These are phyloP conservation scores for Stegophylla sp. DNA, from an alignment of 2,888 invertebrate genomes.

Conservation along the genomic window DNA sequence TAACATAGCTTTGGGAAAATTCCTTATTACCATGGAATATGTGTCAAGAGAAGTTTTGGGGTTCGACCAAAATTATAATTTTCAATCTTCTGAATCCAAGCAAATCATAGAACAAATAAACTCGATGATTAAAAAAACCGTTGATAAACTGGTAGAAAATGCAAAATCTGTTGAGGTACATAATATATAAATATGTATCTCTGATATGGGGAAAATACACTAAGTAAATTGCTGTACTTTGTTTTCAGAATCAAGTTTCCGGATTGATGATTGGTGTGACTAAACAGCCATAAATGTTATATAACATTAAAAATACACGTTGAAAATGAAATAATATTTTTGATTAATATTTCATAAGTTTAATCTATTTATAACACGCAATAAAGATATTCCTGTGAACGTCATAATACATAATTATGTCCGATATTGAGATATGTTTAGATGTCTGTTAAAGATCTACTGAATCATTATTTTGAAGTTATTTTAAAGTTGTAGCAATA, in stretches of 20 bases:
- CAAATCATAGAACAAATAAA: not conserved
- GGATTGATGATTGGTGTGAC: not conserved
- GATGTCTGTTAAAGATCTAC: too few species aligned
- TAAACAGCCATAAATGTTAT: too few species aligned
- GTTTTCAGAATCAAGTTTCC: conserved; percentile 35
- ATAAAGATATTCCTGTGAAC: too few species aligned
- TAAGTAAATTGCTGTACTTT: not conserved
- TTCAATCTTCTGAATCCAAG: not conserved
- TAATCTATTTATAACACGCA: too few species aligned
- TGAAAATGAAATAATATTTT: too few species aligned
- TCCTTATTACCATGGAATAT: not conserved
- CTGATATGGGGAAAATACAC: not conserved
- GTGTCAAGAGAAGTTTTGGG: not conserved
- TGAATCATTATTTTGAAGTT: too few species aligned
- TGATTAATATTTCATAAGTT: too few species aligned
- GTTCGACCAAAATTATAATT: not conserved
- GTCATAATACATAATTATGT: too few species aligned
- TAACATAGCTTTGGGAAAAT: not conserved
- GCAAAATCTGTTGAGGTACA: conserved; percentile 16
- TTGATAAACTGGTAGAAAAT: not conserved
- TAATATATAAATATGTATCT: not conserved
- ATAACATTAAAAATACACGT: too few species aligned
- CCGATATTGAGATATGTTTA: too few species aligned
- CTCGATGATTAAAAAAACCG: not conserved
- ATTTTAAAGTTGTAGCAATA: too few species aligned